Conservation (phyloP, 2,888 invertebrate species). For the Vesta saturnalis region DNA sequence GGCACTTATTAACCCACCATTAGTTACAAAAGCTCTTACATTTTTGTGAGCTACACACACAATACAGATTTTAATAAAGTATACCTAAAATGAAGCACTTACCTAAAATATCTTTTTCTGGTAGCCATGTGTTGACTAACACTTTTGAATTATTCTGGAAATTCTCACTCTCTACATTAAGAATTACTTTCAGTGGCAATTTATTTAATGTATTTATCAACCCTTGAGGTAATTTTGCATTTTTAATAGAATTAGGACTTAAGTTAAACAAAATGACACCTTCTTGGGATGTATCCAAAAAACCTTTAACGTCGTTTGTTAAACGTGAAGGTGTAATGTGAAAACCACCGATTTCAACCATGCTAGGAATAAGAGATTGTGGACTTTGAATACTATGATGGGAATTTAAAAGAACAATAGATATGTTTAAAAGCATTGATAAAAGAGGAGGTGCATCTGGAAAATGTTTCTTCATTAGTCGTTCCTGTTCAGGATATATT, state of each 20-base stretch:
- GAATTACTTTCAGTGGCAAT: too few species aligned
- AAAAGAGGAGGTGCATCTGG: constrained; percentile 47
- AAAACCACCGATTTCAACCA: constrained; percentile 67
- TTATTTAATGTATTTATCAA: too few species aligned
- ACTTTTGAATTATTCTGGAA: too few species aligned
- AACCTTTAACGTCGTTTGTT: constrained; percentile 56
- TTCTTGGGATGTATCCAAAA: constrained; percentile 63
- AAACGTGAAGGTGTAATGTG: constrained; percentile 56
- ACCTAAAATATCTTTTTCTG: constrained; percentile 23
- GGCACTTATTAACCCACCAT: constrained; percentile 68
- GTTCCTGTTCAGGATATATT: constrained; percentile 47
- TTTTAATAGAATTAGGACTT: constrained; percentile 69
- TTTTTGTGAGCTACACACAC: constrained; percentile 62
- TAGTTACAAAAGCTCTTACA: constrained; percentile 66
- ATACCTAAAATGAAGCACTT: too few species aligned
- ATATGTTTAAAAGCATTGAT: constrained; percentile 47
- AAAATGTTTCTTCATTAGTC: constrained; percentile 47
- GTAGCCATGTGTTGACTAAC: constrained; percentile 23
- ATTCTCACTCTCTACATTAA: too few species aligned
- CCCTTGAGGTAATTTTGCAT: too few species aligned
- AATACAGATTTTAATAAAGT: neutral
- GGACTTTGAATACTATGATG: constrained; percentile 65
- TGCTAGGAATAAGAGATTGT: constrained; percentile 65
- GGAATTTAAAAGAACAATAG: constrained; percentile 51
- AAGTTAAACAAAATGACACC: constrained; percentile 69